These are phyloP conservation scores for Plectrocnemia conspersa DNA, from an alignment of 1,140 invertebrate species.

Conservation along the genomic window DNA sequence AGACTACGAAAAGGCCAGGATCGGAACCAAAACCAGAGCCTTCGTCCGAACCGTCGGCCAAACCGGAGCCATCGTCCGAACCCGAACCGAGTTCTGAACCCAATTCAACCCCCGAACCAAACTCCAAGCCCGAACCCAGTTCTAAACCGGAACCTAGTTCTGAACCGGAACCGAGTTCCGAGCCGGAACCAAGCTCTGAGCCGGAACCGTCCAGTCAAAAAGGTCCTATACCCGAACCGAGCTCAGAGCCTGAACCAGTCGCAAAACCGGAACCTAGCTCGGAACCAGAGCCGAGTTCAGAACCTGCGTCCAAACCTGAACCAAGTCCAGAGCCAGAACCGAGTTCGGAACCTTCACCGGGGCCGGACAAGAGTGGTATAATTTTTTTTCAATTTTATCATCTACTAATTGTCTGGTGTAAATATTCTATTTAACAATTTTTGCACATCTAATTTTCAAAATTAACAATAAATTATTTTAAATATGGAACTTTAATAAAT, in stretches of 20 bases:
- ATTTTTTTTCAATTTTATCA: too few species aligned
- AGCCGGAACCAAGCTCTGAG: conserved; percentile 41
- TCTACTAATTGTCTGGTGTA: too few species aligned
- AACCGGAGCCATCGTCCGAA: conserved; percentile 39
- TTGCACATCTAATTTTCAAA: too few species aligned
- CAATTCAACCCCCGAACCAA: conserved; percentile 44
- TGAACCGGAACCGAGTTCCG: conserved; percentile 40
- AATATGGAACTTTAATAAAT: too few species aligned
- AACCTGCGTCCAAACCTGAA: conserved; percentile 38
- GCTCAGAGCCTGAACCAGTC: conserved; percentile 43
- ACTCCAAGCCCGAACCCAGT: conserved; percentile 47
- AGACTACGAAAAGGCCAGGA: conserved; percentile 11
- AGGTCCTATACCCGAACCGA: conserved; percentile 41
- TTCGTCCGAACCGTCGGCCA: conserved; percentile 34
- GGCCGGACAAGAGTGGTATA: too few species aligned
- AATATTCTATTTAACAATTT: too few species aligned
- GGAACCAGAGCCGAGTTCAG: conserved; percentile 38
- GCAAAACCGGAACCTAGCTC: conserved; percentile 38
- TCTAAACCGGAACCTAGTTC: conserved; percentile 44
- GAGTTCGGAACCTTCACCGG: conserved; percentile 37
- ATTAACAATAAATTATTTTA: too few species aligned
- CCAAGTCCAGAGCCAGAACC: conserved; percentile 37
- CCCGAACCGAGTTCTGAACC: conserved; percentile 39
- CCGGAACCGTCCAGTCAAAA: conserved; percentile 42
- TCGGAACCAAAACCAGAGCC: conserved; percentile 36